Base-by-base conservation (phyloP, 2,797 vertebrate genomes). In the Lepus townsendii region DNA sequence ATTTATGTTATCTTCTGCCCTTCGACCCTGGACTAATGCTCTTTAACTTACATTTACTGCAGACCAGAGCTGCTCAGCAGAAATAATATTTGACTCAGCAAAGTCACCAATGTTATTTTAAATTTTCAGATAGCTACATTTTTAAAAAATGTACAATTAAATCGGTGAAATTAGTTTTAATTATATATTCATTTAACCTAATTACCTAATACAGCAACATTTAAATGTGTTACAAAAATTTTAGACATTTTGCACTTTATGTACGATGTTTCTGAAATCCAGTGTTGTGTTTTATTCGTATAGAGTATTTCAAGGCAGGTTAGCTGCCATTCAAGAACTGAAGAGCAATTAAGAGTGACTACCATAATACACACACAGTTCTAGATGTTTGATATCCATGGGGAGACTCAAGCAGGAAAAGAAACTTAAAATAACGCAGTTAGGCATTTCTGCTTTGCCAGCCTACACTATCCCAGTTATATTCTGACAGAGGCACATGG, bases 261-360 rank as follows among this genome's bases (percentile, higher is more conserved):
- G 13, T 75, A 20, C 52, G 16, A 65, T 38, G 30, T 60, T 50
- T 84, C 92, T 95, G 77, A 95, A 84, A 69, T 72, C 24, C 24
- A 30, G 27, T 72, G 3, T 24, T 72, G 5, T 38, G n/a, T 86
- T 35, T 80, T 72, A 73, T 22, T 24, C 1, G 54, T 32, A 35
- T 5, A 42, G 30, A n/a, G 26, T 50, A 38, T 65, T 83, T 66
- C 24, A 75, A 16, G 30, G 42, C 35, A 42, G 19, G 47, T 10
- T 80, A 71, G 35, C n/a, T 52, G 22, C n/a, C 72, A 38, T 54
- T 83, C 2, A 72, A 68, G 57, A 19, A 26, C 50, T 24, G 47
- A 84, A 47, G 2, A 68, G 35, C 32, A 19, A 38, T 32, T 13
- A 17, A 24, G 0, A 38, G 38, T 10, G 50, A 20, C 35, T 66